These are phyloP conservation scores for Cataglyphis altisquamis DNA, from an alignment of 2,888 invertebrate genomes.

Conservation along the genomic window DNA sequence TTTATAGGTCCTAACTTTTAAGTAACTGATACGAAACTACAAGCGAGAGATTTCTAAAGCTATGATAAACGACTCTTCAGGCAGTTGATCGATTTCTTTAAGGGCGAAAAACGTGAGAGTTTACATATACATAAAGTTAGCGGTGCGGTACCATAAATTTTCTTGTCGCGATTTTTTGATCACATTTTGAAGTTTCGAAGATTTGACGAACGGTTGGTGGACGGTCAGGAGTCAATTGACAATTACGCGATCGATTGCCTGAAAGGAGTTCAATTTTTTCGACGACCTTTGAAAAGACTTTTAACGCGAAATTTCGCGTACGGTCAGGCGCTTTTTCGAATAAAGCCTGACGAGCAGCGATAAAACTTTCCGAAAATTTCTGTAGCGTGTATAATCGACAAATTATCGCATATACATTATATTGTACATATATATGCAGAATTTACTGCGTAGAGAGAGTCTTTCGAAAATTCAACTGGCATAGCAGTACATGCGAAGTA, in stretches of 20 bases:
- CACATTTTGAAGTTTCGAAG: neutral
- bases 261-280: neutral
- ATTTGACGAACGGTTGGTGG: neutral
- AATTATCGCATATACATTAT: conserved; percentile 9
- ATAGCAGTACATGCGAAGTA: conserved; percentile 61
- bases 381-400: conserved; percentile 7
- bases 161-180: neutral
- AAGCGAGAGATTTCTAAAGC: neutral
- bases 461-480: conserved; percentile 27
- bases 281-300: neutral
- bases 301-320: conserved; percentile 6
- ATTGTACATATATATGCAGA: conserved; percentile 13
- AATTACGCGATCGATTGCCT: neutral
- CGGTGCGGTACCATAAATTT: neutral
- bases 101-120: neutral
- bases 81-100: conserved; percentile 7
- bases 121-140: neutral
- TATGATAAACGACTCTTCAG: neutral
- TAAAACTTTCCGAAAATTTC: conserved; percentile 10
- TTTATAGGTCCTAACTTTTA: conserved; percentile 35
- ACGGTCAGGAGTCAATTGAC: neutral
- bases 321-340: conserved; percentile 21
- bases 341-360: neutral
- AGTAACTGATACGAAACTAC: neutral
- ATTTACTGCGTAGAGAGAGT: conserved; percentile 8